Evolutionary conservation across 2,113 vertebrate species (phyloP).

Genomic region (Oryctolagus cuniculus): mOryCun1.1 NC_091439.1:53402501-53403000

Average conservation of each 20-base stretch:
- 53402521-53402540: background rate
- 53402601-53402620: background rate
- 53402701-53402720: background rate
- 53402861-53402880: background rate
- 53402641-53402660: background rate
- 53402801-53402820: background rate
- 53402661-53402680: background rate
- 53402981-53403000: background rate
- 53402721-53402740: background rate
- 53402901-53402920: conserved; percentile 20
- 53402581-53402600: background rate
- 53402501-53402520: background rate
- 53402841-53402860: conserved; percentile 26
- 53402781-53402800: background rate
- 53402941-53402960: background rate
- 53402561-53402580: background rate
- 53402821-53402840: background rate
- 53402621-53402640: background rate
- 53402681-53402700: background rate
- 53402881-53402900: background rate
- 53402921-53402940: background rate
- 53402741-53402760: background rate
- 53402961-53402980: background rate
- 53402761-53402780: background rate
- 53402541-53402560: background rate